Percentiles rank a stretch among this genome's conserved stretches.
Evolutionary conservation across 2,113 vertebrate genomes (phyloP).

Genomic region (Polypterus bichir): DNA sequence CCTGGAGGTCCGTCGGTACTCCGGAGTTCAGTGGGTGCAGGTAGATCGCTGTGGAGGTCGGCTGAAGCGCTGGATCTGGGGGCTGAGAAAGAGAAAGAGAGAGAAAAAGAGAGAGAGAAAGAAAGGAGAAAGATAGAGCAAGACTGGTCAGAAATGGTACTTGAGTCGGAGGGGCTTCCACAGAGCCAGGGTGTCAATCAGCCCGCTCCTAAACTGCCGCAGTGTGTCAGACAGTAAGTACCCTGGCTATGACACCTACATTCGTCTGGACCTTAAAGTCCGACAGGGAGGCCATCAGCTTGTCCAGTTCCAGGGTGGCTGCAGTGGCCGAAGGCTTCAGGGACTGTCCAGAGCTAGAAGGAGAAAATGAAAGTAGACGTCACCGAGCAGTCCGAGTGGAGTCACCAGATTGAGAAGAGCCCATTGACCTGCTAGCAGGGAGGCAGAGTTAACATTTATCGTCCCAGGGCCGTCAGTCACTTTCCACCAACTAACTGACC

Average conservation of each 20-base stretch:
- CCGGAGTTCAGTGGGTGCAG: not conserved
- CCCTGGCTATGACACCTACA: conserved; percentile 39
- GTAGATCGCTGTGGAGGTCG: not conserved
- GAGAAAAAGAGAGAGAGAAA: too few species aligned
- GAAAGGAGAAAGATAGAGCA: not conserved
- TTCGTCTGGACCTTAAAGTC: conserved; percentile 82
- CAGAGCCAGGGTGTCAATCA: not conserved
- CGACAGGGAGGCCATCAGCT: conserved; percentile 80
- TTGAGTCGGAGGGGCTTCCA: too few species aligned
- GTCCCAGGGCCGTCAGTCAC: too few species aligned
- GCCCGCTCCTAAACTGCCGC: not conserved
- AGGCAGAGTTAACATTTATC: too few species aligned
- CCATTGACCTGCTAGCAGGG: too few species aligned
- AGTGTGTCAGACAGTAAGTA: not conserved
- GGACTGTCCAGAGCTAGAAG: conserved; percentile 33
- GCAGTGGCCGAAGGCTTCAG: conserved; percentile 69
- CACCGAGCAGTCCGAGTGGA: not conserved
- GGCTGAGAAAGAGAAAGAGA: not conserved
- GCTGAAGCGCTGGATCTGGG: too few species aligned
- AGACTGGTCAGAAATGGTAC: not conserved
- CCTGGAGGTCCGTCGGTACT: too few species aligned
- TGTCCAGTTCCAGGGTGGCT: conserved; percentile 77
- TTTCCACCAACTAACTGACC: too few species aligned
- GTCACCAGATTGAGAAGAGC: too few species aligned
- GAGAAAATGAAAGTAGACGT: conserved; percentile 1